Evolutionary conservation across 2,797 vertebrate genomes (phyloP).

Genomic region (Acridotheres tristis): DNA sequence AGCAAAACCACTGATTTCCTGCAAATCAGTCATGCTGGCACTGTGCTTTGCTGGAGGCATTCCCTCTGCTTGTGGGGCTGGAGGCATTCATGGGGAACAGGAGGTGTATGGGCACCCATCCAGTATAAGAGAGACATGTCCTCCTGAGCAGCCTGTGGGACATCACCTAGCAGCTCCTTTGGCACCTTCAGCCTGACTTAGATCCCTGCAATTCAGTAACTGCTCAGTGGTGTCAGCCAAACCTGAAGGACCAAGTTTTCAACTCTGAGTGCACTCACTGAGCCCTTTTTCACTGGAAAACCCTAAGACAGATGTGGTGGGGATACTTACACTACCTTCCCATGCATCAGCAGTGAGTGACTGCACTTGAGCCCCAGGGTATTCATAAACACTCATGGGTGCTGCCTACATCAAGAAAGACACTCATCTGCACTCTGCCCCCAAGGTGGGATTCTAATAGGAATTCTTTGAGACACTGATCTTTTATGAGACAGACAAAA

Average conservation of each 20-base stretch:
- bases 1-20: neutral
- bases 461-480: neutral
- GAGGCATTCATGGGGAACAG: neutral
- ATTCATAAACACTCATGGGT: neutral
- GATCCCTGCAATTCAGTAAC: neutral
- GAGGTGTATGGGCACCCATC: neutral
- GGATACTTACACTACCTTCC: neutral
- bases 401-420: neutral
- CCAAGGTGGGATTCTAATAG: neutral
- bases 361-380: accelerated
- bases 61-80: neutral
- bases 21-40: neutral
- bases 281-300: neutral
- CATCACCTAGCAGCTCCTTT: neutral
- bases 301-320: accelerated
- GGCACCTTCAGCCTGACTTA: neutral
- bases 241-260: neutral
- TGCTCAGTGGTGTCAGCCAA: neutral
- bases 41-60: neutral
- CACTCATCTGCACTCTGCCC: neutral
- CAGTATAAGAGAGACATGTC: neutral
- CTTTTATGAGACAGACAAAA: neutral
- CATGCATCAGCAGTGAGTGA: accelerated
- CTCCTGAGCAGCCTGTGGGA: neutral
- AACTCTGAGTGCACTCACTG: neutral